phyloP scores from a whole-genome alignment of 2,113 vertebrate species.

The Clarias macrocephalus region DNA sequence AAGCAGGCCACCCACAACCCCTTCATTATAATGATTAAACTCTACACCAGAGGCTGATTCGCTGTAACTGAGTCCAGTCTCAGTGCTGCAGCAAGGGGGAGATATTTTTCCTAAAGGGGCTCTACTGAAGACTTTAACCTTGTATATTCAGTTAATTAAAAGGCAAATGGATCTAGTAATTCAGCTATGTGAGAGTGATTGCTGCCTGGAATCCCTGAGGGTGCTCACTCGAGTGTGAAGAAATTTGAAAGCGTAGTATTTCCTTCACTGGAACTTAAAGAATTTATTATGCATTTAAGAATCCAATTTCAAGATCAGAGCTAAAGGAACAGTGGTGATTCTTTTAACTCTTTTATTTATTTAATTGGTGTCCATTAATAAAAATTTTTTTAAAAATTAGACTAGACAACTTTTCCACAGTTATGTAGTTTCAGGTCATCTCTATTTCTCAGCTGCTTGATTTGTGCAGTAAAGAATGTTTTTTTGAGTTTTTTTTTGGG shows the following conservation, averaged over 20 bases:
- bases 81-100: background rate
- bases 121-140: background rate
- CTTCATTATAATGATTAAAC: background rate
- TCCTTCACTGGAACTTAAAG: background rate
- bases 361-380: background rate
- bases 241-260: slow-evolving; percentile 6
- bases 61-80: background rate
- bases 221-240: background rate
- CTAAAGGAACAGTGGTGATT: background rate
- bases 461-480: background rate
- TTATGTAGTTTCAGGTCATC: background rate
- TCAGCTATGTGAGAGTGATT: slow-evolving; percentile 13
- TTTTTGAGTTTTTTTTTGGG: background rate
- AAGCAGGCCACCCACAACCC: background rate
- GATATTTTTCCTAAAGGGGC: background rate
- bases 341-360: background rate
- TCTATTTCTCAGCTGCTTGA: background rate
- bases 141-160: slow-evolving; percentile 29
- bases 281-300: background rate
- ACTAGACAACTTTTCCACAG: background rate
- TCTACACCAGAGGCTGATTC: background rate
- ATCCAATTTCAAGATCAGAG: background rate
- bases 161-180: slow-evolving; percentile 30
- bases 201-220: background rate
- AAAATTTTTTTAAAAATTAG: background rate